phyloP scores from a whole-genome alignment of 2,888 invertebrate species.

The Fabriciana adippe region DNA sequence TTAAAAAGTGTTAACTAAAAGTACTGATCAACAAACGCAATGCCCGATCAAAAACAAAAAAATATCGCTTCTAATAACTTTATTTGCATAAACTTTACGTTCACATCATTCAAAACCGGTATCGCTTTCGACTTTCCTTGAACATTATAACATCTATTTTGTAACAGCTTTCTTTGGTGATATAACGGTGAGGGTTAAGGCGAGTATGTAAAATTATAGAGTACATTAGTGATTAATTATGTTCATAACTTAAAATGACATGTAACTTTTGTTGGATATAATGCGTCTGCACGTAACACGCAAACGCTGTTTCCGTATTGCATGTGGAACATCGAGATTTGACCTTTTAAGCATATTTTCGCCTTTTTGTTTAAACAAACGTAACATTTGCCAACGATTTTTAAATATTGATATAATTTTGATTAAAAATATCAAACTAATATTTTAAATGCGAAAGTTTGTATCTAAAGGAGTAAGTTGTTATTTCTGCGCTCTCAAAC shows the following conservation, averaged over 20 bases:
- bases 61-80: slow-evolving; percentile 25
- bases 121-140: slow-evolving; percentile 74
- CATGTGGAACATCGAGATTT: too few species aligned
- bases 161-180: slow-evolving; percentile 73
- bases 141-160: slow-evolving; percentile 64
- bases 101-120: slow-evolving; percentile 55
- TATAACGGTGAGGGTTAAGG: slow-evolving; percentile 52
- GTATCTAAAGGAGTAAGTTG: too few species aligned
- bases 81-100: slow-evolving; percentile 34
- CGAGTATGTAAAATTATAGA: slow-evolving; percentile 11
- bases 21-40: not conserved
- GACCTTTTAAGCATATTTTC: too few species aligned
- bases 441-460: too few species aligned
- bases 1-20: not conserved
- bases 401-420: too few species aligned
- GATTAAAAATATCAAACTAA: too few species aligned
- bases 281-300: not conserved
- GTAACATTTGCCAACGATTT: too few species aligned
- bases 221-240: slow-evolving; percentile 33
- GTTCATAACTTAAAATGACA: slow-evolving; percentile 20
- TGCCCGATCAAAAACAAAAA: slow-evolving; percentile 8
- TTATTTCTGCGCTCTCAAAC: too few species aligned
- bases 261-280: slow-evolving; percentile 2
- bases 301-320: not conserved
- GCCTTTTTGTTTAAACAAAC: too few species aligned